A percentile compares a stretch with the other conserved stretches of the same genome.
Conservation (phyloP, 2,113 vertebrate species). For the Perccottus glenii region DNA sequence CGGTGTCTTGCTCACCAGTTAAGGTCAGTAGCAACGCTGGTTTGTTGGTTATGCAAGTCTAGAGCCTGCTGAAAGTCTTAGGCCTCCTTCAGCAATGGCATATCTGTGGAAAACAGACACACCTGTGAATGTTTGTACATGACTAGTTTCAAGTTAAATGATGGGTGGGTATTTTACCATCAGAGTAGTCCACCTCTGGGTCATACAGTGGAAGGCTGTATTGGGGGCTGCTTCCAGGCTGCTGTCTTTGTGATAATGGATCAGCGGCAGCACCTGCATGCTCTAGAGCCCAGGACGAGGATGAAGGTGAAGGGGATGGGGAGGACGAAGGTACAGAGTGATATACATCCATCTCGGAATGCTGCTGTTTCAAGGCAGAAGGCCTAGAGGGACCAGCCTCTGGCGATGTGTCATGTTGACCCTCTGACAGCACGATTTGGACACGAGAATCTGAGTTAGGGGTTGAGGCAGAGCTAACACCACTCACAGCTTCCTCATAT, state of each 20-base stretch:
- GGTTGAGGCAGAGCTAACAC: slow-evolving; percentile 65
- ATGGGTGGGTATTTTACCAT: slow-evolving; percentile 80
- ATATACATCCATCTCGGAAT: slow-evolving; percentile 90
- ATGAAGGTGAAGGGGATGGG: slow-evolving; percentile 67
- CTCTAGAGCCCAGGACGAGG: slow-evolving; percentile 83
- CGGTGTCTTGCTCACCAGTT: slow-evolving; percentile 44
- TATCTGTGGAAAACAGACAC: slow-evolving; percentile 80
- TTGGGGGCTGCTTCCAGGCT: slow-evolving; percentile 88
- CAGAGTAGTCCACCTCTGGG: slow-evolving; percentile 91
- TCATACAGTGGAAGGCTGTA: slow-evolving; percentile 90
- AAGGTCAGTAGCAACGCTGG: slow-evolving; percentile 41
- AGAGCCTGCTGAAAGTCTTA: slow-evolving; percentile 73
- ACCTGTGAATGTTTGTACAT: not conserved
- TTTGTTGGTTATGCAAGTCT: slow-evolving; percentile 33
- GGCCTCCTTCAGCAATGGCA: slow-evolving; percentile 95
- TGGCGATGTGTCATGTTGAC: slow-evolving; percentile 74
- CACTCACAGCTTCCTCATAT: slow-evolving; percentile 94
- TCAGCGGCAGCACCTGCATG: slow-evolving; percentile 70
- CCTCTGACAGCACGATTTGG: slow-evolving; percentile 94
- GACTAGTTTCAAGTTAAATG: not conserved
- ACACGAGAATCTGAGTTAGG: slow-evolving; percentile 88
- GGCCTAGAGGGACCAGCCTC: slow-evolving; percentile 79
- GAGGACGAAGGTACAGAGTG: slow-evolving; percentile 82
- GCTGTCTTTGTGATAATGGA: slow-evolving; percentile 75
- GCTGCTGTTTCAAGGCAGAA: slow-evolving; percentile 78